These are phyloP conservation scores for Rhinoptilus africanus DNA, from an alignment of 2,113 vertebrate species.

Conservation along the genomic window DNA sequence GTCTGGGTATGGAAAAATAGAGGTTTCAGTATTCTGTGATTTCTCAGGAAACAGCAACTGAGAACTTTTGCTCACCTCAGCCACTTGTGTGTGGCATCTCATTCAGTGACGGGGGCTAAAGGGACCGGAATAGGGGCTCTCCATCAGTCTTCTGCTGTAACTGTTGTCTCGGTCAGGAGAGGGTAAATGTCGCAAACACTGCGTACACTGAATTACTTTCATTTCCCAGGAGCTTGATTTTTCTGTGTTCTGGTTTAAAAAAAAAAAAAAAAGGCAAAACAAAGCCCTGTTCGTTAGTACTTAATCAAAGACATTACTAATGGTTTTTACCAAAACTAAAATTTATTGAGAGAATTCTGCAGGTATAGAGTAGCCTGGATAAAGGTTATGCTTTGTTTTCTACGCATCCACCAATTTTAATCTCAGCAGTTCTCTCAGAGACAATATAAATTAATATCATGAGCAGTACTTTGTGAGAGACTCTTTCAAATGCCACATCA, in stretches of 20 bases:
- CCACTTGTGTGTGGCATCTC: neutral
- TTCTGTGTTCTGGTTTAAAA: neutral
- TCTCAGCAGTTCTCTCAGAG: neutral
- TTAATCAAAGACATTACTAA: neutral
- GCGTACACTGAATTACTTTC: neutral
- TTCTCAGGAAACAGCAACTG: neutral
- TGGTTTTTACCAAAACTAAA: neutral
- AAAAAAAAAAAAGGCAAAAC: neutral
- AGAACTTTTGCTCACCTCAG: neutral
- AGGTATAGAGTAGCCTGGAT: neutral
- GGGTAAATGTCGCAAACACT: neutral
- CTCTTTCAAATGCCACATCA: conserved; percentile 12
- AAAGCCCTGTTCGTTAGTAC: neutral
- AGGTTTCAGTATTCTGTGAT: neutral
- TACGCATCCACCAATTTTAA: neutral
- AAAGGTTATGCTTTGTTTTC: conserved; percentile 25
- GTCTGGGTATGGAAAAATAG: neutral
- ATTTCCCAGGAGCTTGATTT: neutral
- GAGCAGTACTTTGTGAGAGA: neutral
- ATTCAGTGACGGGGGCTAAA: neutral
- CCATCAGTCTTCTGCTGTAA: neutral
- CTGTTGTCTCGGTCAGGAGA: neutral
- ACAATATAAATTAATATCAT: conserved; percentile 10
- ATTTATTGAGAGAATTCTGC: neutral
- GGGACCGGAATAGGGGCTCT: neutral